Conservation (phyloP, 2,797 vertebrate species). For the Rhinophrynus dorsalis region DNA sequence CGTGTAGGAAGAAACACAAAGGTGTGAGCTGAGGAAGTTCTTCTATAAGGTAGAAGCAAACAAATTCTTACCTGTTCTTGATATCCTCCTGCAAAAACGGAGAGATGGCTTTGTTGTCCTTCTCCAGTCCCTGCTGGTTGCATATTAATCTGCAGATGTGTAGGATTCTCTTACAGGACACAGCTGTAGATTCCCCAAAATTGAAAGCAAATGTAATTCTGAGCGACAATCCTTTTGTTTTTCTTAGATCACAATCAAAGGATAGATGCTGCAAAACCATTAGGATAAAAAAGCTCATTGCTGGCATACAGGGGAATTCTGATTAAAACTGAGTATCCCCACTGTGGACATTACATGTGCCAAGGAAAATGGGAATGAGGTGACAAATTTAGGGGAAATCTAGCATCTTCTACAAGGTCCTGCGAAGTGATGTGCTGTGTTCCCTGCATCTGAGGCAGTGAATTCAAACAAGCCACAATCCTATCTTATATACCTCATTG, state of each 20-base stretch:
- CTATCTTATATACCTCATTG: constrained; percentile 63
- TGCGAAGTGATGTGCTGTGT: background rate
- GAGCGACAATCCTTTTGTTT: too few relatives aligned
- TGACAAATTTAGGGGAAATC: background rate
- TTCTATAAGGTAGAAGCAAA: too few relatives aligned
- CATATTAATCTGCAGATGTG: background rate
- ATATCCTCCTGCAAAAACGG: too few relatives aligned
- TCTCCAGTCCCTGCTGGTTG: background rate
- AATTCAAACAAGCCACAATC: constrained; percentile 53
- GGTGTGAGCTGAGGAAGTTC: too few relatives aligned
- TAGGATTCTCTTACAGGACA: background rate
- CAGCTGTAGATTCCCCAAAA: background rate
- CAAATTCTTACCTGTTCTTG: too few relatives aligned
- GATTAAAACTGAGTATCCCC: background rate
- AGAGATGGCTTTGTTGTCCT: background rate
- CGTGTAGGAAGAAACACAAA: too few relatives aligned
- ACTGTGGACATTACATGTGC: background rate
- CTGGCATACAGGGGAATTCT: background rate
- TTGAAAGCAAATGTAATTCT: too few relatives aligned
- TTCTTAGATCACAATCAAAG: background rate
- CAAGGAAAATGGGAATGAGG: background rate
- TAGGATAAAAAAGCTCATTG: background rate
- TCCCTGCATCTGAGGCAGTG: constrained; percentile 37
- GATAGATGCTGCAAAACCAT: background rate
- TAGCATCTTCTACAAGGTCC: background rate